Percentiles rank a stretch among this genome's conserved stretches.
Evolutionary conservation across 2,113 vertebrate genomes (phyloP).

Genomic region (Sapayoa aenigma): DNA sequence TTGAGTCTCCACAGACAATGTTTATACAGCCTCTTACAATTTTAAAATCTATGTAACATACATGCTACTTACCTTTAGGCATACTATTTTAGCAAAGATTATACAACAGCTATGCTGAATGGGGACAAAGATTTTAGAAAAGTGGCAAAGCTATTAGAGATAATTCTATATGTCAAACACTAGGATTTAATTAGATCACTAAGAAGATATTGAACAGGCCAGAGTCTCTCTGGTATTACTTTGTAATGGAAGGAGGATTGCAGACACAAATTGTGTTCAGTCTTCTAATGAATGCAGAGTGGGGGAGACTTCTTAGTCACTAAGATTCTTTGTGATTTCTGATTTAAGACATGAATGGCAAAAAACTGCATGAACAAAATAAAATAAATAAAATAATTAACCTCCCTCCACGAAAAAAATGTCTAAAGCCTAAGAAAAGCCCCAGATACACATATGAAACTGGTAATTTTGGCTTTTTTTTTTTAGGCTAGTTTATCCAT

Average conservation of each 20-base stretch:
- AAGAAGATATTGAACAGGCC: conserved; percentile 27
- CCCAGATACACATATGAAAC: neutral
- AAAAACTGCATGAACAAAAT: neutral
- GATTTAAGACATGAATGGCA: neutral
- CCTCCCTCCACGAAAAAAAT: neutral
- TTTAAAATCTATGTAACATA: neutral
- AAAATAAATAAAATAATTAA: no score
- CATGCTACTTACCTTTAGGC: neutral
- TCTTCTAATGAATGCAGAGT: neutral
- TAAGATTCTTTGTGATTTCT: neutral
- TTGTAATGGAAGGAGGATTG: neutral
- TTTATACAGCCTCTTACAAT: neutral
- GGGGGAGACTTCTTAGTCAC: neutral
- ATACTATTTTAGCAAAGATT: conserved; percentile 1
- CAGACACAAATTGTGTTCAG: neutral
- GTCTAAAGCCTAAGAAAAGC: neutral
- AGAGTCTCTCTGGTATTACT: neutral
- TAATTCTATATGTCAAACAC: conserved; percentile 42
- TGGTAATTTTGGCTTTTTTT: neutral
- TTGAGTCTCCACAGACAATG: neutral
- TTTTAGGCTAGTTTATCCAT: neutral
- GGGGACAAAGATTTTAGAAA: neutral
- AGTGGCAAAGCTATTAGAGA: conserved; percentile 9
- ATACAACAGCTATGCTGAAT: neutral
- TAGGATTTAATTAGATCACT: conserved; percentile 35